Evolutionary conservation across 2,113 vertebrate species (phyloP).

Genomic region (Hypocryptadius cinnamomeus): DNA sequence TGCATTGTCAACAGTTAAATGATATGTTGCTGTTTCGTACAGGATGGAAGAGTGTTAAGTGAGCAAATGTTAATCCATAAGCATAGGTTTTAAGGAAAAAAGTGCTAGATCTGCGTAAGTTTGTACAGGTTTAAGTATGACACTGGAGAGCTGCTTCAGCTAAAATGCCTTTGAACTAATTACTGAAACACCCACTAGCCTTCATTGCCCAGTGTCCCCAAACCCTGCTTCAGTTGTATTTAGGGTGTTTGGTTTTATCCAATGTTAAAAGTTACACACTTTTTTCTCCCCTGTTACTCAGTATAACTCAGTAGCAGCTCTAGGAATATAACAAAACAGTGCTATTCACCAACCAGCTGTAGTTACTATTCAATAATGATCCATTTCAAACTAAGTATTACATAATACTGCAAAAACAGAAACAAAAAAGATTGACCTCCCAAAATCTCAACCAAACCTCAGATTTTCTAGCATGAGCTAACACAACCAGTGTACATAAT

Average conservation of each 20-base stretch:
- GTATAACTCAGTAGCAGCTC: background rate
- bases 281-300: background rate
- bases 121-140: background rate
- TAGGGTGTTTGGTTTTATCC: background rate
- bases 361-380: background rate
- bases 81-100: background rate
- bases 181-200: background rate
- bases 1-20: slow-evolving; percentile 30
- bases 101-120: background rate
- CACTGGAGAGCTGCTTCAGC: background rate
- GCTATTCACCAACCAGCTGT: background rate
- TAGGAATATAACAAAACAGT: background rate
- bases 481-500: slow-evolving; percentile 1
- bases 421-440: background rate
- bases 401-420: background rate
- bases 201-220: background rate
- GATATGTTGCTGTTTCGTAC: slow-evolving; percentile 15
- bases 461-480: background rate
- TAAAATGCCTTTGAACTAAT: background rate
- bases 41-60: slow-evolving; percentile 15
- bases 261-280: background rate
- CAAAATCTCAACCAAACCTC: background rate
- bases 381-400: background rate
- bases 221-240: background rate
- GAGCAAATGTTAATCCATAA: slow-evolving; percentile 31